A percentile compares a stretch with the other conserved stretches of the same genome.
phyloP scores from a whole-genome alignment of 2,113 vertebrate genomes.

The Seriola aureovittata region DNA sequence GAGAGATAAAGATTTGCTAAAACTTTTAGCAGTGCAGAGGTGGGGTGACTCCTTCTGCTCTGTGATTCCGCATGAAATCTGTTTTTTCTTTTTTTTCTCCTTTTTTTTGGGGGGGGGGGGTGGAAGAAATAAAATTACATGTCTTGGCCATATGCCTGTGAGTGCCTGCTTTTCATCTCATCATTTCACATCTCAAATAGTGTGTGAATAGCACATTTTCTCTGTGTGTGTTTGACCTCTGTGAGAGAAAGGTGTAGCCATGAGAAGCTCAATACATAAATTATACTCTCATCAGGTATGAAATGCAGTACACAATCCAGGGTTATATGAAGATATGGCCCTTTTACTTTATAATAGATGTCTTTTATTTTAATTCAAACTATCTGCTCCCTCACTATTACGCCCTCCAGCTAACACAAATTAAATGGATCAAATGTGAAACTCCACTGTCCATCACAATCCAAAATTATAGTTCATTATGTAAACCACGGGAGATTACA shows the following conservation, averaged over 20 bases:
- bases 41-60: slow-evolving; percentile 13
- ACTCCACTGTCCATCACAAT: slow-evolving; percentile 9
- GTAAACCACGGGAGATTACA: slow-evolving; percentile 9
- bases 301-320: not conserved
- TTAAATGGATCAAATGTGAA: slow-evolving; percentile 30
- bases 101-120: not conserved
- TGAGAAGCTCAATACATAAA: not conserved
- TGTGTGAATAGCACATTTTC: not conserved
- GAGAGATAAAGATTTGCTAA: slow-evolving; percentile 45
- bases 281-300: not conserved
- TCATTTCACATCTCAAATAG: slow-evolving; percentile 19
- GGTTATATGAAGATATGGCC: not conserved
- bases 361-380: not conserved
- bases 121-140: not conserved
- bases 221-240: slow-evolving; percentile 24
- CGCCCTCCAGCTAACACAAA: slow-evolving; percentile 8
- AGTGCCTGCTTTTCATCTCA: slow-evolving; percentile 15
- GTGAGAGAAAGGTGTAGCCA: not conserved
- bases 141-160: not conserved
- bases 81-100: not conserved
- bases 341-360: slow-evolving; percentile 17
- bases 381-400: slow-evolving; percentile 18
- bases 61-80: not conserved
- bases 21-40: slow-evolving; percentile 39
- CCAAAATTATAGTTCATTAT: not conserved